Base-by-base conservation (phyloP, 2,797 vertebrate genomes). In the Chaetodon trifasciatus region DNA sequence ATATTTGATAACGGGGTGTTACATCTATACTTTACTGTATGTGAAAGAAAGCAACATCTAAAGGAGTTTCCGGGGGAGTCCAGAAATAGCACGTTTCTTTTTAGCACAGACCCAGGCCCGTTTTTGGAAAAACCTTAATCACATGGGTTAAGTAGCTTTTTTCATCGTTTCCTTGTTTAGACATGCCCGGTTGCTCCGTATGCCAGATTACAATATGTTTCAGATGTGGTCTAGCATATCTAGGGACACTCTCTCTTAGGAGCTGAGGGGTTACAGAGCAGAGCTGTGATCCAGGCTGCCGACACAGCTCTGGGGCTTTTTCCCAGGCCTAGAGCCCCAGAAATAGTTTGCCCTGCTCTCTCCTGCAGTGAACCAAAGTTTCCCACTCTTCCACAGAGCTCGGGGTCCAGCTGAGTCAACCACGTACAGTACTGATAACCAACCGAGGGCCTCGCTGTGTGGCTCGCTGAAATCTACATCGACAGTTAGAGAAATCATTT, bases 281-380 rank as follows among this genome's bases (percentile, higher is more conserved):
- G 84, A 86, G 56, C 84, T 88, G 74, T 63, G 90, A 90, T 89
- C 86, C 80, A 76, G 71, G 77, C 87, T 65, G 79, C 77, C 81
- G 78, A 49, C 70, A 67, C 64, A 35, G 83, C 86, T 85, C 83
- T 21, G 78, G 81, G 85, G 84, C 83, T 86, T 90, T 92, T 96
- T 95, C 94, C 94, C 94, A 95, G 92, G 91, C 92, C 58, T n/a
- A 13, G 69, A 83, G 63, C 85, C 93, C 91, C 91, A 88, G 89
- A 95, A 95, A 95, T 95, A 96, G 90, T 84, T 72, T 79, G 62
- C 78, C 70, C 64, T 83, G 76, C 81, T 90, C 86, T 80, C 66
- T 76, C 77, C 77, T 74, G 75, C 76, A 82, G 78, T 62, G 79
- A 78, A 84, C 76, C 85, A 72, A 84, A 91, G 74, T 89, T 90